phyloP scores from a whole-genome alignment of 1,140 invertebrate species.

The Eriocheir sinensis region DNA sequence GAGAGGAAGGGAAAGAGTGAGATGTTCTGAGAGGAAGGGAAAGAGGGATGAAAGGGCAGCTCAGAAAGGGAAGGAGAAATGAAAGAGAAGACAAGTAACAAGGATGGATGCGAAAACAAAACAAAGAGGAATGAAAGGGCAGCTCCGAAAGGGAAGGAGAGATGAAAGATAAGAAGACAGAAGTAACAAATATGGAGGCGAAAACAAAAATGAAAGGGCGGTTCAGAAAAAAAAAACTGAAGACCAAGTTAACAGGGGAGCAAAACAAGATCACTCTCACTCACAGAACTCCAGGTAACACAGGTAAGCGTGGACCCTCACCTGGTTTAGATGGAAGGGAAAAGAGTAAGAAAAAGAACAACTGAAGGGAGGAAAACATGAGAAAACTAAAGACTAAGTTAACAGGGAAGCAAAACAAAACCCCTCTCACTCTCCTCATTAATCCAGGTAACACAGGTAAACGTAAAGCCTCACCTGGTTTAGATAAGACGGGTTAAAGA shows the following conservation, averaged over 20 bases:
- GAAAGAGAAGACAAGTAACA: background rate
- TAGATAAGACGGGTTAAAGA: conserved; percentile 24
- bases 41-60: background rate
- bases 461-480: background rate
- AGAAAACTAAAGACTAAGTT: background rate
- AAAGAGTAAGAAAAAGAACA: too few species aligned
- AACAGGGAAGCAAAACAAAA: background rate
- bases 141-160: background rate
- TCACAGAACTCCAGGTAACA: background rate
- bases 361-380: too few species aligned
- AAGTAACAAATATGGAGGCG: background rate
- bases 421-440: background rate
- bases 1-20: background rate
- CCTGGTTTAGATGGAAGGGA: too few species aligned
- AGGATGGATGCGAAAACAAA: background rate
- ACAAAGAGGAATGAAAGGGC: background rate
- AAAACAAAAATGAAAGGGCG: background rate
- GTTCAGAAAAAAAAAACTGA: background rate
- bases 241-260: background rate
- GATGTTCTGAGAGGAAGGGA: background rate
- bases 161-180: background rate
- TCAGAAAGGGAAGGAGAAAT: background rate
- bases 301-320: too few species aligned
- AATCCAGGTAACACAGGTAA: background rate
- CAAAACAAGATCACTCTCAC: background rate